A percentile compares a stretch with the other conserved stretches of the same genome.
phyloP scores from a whole-genome alignment of 1,140 invertebrate species.

The Drosophila melanica region DNA sequence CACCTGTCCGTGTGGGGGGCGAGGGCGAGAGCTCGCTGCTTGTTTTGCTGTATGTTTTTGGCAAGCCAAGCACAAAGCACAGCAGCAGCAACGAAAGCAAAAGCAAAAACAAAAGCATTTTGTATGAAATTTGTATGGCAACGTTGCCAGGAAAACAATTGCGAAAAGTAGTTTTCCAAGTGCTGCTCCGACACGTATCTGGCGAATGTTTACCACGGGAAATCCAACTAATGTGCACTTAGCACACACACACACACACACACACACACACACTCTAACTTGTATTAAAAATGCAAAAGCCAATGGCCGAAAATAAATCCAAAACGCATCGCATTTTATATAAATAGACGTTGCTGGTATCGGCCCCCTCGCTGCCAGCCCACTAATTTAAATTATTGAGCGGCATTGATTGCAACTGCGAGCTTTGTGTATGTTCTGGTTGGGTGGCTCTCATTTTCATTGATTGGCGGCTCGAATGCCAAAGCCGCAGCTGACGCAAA shows the following conservation, averaged over 20 bases:
- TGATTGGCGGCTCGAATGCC: constrained; percentile 19
- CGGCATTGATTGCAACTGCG: constrained; percentile 62
- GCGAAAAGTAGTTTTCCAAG: constrained; percentile 77
- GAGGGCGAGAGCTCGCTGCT: constrained; percentile 8
- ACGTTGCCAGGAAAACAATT: constrained; percentile 77
- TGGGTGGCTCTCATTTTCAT: constrained; percentile 18
- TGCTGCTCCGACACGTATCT: constrained; percentile 59
- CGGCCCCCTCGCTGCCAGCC: not conserved
- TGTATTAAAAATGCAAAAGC: constrained; percentile 48
- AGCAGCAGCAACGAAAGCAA: constrained; percentile 7
- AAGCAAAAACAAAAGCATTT: constrained; percentile 19
- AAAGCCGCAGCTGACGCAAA: constrained; percentile 63
- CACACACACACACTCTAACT: not conserved
- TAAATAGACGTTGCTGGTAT: not conserved
- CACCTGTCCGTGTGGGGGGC: constrained; percentile 56
- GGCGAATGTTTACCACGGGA: constrained; percentile 71
- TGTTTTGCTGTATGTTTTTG: constrained; percentile 75
- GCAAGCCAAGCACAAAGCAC: constrained; percentile 51
- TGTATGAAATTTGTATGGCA: constrained; percentile 62
- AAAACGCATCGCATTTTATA: constrained; percentile 23
- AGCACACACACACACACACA: constrained; percentile 6
- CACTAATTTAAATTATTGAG: constrained; percentile 76
- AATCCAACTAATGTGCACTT: constrained; percentile 66
- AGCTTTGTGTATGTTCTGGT: not conserved
- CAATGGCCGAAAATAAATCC: constrained; percentile 48